These are phyloP conservation scores for Xanthorhoe designata DNA, from an alignment of 2,888 invertebrate species.

Conservation along the genomic window DNA sequence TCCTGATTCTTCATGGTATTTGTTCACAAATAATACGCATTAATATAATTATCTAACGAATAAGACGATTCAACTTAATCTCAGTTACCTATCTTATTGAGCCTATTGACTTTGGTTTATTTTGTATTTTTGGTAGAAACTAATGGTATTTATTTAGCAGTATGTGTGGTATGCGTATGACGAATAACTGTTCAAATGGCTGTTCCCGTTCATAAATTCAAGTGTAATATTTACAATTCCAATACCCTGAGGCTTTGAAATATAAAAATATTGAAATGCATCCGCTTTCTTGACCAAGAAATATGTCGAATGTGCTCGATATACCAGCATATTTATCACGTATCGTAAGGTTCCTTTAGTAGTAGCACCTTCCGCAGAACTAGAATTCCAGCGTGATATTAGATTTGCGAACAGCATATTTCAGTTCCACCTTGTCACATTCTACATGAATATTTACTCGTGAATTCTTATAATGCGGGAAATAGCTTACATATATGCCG, in stretches of 20 bases:
- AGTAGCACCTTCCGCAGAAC: constrained; percentile 27
- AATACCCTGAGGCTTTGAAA: constrained; percentile 19
- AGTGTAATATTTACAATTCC: constrained; percentile 10
- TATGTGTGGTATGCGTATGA: not conserved
- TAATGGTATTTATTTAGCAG: no score
- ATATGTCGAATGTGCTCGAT: constrained; percentile 29
- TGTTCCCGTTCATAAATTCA: constrained; percentile 8
- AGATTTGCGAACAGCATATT: constrained; percentile 19
- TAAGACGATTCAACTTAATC: no score
- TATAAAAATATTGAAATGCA: constrained; percentile 34
- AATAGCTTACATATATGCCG: not conserved
- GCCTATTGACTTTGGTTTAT: no score
- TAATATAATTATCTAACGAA: no score
- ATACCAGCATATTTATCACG: constrained; percentile 35
- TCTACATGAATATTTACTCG: constrained; percentile 6
- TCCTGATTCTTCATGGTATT: no score
- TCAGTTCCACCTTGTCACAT: constrained; percentile 14
- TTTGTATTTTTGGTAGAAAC: no score
- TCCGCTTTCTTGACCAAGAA: constrained; percentile 31
- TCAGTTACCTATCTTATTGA: no score
- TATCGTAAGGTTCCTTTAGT: constrained; percentile 30
- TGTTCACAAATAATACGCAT: no score
- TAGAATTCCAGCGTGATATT: constrained; percentile 30
- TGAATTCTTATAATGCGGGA: not conserved
- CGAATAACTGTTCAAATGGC: not conserved